Base-by-base conservation (phyloP, 2,888 invertebrate species). In the Ormyrus labotus region DNA sequence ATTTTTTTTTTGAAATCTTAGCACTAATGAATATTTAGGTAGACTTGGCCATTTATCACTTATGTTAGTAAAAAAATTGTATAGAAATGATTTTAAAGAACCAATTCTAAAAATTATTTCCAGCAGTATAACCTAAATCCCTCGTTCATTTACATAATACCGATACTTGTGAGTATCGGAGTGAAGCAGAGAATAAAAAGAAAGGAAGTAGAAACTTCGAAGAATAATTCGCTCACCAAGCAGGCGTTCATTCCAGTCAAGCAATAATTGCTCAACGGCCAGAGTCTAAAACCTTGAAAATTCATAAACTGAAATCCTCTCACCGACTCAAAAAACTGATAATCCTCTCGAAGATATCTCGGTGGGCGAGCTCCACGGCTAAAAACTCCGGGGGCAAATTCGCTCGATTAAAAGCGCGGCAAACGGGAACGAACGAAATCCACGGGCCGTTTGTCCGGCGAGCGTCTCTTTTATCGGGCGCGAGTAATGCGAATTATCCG, bases 381-480 rank as follows among this genome's bases (percentile, higher is more conserved):
- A 4, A 34, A 34, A 34, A 4, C 34, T 4, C 34, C 34, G 34
- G 3, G 79, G 79, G 72, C 79, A 79, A 79, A 64, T n/a, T 63
- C 81, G 64, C 64, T 79, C 81, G 64, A 81, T 79, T 81, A 79
- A 76, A 79, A 72, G 34, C 34, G 34, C 48, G 47, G 60, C 45
- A 67, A 76, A 75, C 53, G 68, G 68, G 11, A 65, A 81, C 61
- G 60, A 55, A 61, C 57, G 34, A 34, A 34, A 65, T 48, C 68
- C 61, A 74, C 78, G 57, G 65, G 13, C 63, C 72, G 78, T 72
- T 72, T 63, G 64, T 53, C 72, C 58, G 53, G 45, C 68, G 51
- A 57, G 78, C 50, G 13, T 55, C 65, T 61, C 77, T 81, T 81
- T 81, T 81, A 79, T 81, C 58, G 78, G 76, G 81, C 79, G 78